Percentiles rank a stretch among this genome's conserved stretches.
Evolutionary conservation across 2,797 vertebrate species (phyloP).

Genomic region (Poecile montanus): DNA sequence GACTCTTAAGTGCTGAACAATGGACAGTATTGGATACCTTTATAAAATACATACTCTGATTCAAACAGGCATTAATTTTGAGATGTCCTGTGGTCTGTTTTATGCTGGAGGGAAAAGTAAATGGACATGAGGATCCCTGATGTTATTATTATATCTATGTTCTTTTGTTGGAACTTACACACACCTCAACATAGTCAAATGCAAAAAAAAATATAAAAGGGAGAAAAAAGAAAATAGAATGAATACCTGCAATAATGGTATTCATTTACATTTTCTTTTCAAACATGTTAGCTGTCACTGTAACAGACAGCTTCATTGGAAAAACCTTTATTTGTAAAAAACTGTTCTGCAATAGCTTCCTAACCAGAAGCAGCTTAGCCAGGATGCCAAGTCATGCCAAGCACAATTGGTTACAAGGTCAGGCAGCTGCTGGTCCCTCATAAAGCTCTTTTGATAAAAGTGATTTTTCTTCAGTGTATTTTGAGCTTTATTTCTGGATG

Average conservation of each 20-base stretch:
- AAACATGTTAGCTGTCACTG: not conserved
- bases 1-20: not conserved
- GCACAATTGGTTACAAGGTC: not conserved
- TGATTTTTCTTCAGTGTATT: not conserved
- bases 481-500: not conserved
- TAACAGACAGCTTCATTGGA: not conserved
- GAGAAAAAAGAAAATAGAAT: not conserved
- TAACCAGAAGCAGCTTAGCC: not conserved
- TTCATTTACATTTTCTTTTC: not conserved
- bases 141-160: not conserved
- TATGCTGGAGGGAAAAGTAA: not conserved
- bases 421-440: not conserved
- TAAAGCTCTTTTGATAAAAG: not conserved
- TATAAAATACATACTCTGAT: not conserved
- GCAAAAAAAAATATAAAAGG: not conserved
- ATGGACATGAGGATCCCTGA: not conserved
- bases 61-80: not conserved
- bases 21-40: not conserved
- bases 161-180: not conserved
- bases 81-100: not conserved
- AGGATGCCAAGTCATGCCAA: accelerated
- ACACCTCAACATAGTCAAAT: not conserved
- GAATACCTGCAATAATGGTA: not conserved
- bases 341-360: not conserved
- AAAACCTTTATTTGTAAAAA: not conserved